Base-by-base conservation (phyloP, 2,888 invertebrate species). In the Druceiella hillmani region DNA sequence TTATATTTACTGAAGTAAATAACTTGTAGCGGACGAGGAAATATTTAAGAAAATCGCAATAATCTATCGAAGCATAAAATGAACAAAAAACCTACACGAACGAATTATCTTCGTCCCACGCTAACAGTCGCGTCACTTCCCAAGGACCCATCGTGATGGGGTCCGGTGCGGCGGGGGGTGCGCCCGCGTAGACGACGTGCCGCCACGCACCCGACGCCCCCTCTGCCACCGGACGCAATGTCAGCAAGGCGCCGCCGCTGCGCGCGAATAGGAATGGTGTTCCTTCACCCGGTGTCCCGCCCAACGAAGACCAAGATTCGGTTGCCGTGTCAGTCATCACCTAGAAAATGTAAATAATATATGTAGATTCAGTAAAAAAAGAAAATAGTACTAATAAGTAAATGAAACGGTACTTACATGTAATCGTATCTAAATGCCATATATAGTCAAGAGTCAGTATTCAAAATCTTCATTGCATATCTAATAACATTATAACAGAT, bases 51-150 rank as follows among this genome's bases (percentile, higher is more conserved):
- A n/a, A n/a, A n/a, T n/a, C n/a, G n/a, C n/a, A n/a, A n/a, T n/a
- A n/a, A n/a, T n/a, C n/a, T n/a, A n/a, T n/a, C n/a, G n/a, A n/a
- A n/a, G n/a, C n/a, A n/a, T n/a, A 9, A 11, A 22, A 2, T 25
- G 7, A 13, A 15, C 3, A 17, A 3, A 13, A 17, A 20, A 71
- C 79, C 75, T 53, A 83, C 79, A 87, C 74, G 33, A 79, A 62
- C 46, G 80, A 75, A 48, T 78, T 78, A 38, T 72, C 63, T 53
- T 85, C 83, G 54, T 88, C 87, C 87, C 86, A 88, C 1, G 82
- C 83, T 4, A 85, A 61, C 14, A 88, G 74, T 54, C 79, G 75
- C 1, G 82, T 84, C 34, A 87, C 74, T 57, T 87, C 86, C 47
- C 80, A 86, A 33, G 77, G 76, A 1, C 87, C 87, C 55, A 83